Evolutionary conservation across 2,888 invertebrate species (phyloP), one percentile per base, ranked within the genome.

Genomic region (Amiota mariae): DNA sequence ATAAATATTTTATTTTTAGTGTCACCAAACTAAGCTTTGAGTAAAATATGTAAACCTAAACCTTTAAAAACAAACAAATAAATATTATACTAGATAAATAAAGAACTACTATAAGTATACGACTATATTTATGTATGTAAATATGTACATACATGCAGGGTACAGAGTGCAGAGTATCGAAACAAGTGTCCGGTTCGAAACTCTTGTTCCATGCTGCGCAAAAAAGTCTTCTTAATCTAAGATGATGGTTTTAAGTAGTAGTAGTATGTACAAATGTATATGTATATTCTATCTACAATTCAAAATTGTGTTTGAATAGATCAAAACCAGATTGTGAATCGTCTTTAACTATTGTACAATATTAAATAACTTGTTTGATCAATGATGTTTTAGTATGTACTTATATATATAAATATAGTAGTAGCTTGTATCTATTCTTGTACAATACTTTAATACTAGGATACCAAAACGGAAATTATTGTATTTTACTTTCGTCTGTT

Each of bases 141-240:
- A 24, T 24, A 24, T 24, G 24, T 24, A 24, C 3, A 3, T 2
- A 3, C 24, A 24, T 24, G 24, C 24, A 24, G 24, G 24, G 24
- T 24, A 3, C 24, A 24, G 36, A 36, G 36, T 36, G 36, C 36
- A 36, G 36, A 36, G 36, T 36, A 64, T 75, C 80, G 56, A 78
- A 81, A 82, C 82, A 79, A 79, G 77, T 85, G 83, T 78, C 85
- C 82, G 81, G 82, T 84, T 81, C 81, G 84, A 84, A 82, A 82
- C 80, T 80, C 73, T 72, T 74, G 71, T 72, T 66, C 72, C 36
- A 36, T 36, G 36, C 36, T 36, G 36, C 36, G 36, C 36, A 36
- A 36, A 36, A 36, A 36, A 36, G 6, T 36, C 36, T 36, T 36
- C 36, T 36, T 36, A 36, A 36, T 36, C 36, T 4, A 36, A 36